Conservation (phyloP, 1,140 invertebrate genomes). For the Euura saliciscinereae region DNA sequence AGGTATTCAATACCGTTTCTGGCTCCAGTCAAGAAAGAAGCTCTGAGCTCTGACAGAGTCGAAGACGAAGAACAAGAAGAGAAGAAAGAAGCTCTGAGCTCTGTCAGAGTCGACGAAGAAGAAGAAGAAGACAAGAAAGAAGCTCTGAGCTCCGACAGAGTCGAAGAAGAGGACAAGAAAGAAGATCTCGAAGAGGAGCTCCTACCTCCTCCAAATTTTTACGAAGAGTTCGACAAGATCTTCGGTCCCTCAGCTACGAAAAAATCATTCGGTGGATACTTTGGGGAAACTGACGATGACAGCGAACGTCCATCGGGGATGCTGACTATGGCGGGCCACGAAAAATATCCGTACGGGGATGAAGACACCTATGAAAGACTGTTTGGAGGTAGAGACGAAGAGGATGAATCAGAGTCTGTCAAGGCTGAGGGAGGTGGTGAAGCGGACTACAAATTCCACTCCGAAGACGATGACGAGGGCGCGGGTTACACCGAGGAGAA, state of each 20-base stretch:
- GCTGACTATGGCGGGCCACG: neutral
- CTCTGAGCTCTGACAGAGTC: slow-evolving; percentile 41
- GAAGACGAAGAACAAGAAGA: neutral
- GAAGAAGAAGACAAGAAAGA: slow-evolving; percentile 41
- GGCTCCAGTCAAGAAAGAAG: slow-evolving; percentile 43
- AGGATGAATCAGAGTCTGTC: slow-evolving; percentile 10
- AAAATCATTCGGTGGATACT: neutral
- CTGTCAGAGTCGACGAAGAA: neutral
- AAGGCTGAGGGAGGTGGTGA: slow-evolving; percentile 15
- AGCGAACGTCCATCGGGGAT: neutral
- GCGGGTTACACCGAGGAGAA: slow-evolving; percentile 12
- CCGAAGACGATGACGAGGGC: neutral
- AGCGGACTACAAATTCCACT: slow-evolving; percentile 19
- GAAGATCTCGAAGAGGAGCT: neutral
- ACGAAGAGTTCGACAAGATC: slow-evolving; percentile 27
- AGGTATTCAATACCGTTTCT: neutral
- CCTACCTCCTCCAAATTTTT: slow-evolving; percentile 25
- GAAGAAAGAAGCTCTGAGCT: neutral
- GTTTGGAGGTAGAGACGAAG: slow-evolving; percentile 11
- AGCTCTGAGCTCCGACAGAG: slow-evolving; percentile 43
- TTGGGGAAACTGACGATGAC: neutral
- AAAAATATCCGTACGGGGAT: slow-evolving; percentile 6
- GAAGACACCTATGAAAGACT: slow-evolving; percentile 7
- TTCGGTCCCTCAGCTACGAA: neutral
- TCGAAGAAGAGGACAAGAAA: neutral